phyloP scores from a whole-genome alignment of 64 coral and sea anemone genomes.

The Porites australiensis region DNA sequence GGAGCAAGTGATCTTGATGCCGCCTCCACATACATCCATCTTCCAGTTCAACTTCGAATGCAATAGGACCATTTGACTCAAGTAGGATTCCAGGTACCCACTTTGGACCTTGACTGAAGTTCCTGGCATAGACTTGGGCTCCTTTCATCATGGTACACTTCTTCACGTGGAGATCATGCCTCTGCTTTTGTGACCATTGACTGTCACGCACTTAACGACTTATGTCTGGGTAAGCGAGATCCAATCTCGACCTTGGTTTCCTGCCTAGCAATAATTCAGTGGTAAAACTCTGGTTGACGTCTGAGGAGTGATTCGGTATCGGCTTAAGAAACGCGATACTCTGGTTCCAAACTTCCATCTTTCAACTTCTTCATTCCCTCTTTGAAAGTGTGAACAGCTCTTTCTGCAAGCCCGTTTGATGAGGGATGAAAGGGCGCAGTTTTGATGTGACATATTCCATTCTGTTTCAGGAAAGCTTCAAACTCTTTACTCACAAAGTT shows the following conservation, averaged over 20 bases:
- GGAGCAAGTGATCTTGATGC: slow-evolving; percentile 30
- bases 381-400: slow-evolving; percentile 21
- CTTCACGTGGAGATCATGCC: slow-evolving; percentile 34
- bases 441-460: slow-evolving; percentile 21
- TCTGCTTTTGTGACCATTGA: slow-evolving; percentile 3
- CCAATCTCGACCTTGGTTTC: slow-evolving; percentile 22
- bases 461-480: not conserved
- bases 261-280: not conserved
- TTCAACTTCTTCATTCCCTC: slow-evolving; percentile 15
- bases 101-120: slow-evolving; percentile 12
- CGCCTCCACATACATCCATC: slow-evolving; percentile 22
- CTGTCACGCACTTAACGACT: not conserved
- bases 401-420: slow-evolving; percentile 13
- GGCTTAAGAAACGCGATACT: not conserved
- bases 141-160: slow-evolving; percentile 10
- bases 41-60: slow-evolving; percentile 19
- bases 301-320: not conserved
- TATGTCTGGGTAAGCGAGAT: slow-evolving; percentile 8
- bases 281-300: not conserved
- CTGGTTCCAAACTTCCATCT: not conserved
- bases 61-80: slow-evolving; percentile 34
- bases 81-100: slow-evolving; percentile 44
- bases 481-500: not conserved
- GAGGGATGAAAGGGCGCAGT: slow-evolving; percentile 7
- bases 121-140: slow-evolving; percentile 41